These are phyloP conservation scores for Pelecanus crispus DNA, from an alignment of 2,113 vertebrate genomes.

Conservation along the genomic window DNA sequence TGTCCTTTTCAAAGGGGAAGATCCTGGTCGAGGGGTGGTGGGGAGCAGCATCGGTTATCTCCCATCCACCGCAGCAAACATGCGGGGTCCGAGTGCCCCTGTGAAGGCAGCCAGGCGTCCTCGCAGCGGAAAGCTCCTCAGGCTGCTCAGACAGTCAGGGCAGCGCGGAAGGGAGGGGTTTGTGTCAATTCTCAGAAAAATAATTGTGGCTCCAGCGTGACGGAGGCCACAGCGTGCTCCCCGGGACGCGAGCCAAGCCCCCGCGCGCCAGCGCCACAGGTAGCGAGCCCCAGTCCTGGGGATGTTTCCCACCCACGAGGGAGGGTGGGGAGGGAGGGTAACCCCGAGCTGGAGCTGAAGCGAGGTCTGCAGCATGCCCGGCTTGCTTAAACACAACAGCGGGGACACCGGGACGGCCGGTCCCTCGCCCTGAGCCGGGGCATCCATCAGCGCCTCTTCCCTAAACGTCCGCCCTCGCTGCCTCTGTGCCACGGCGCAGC, in stretches of 20 bases:
- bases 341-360: neutral
- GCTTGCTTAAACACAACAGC: neutral
- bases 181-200: neutral
- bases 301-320: rapidly evolving
- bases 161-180: neutral
- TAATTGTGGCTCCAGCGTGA: rapidly evolving
- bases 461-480: rapidly evolving
- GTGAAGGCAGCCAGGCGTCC: rapidly evolving
- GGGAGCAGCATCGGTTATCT: neutral
- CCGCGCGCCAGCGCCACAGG: rapidly evolving
- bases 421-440: neutral
- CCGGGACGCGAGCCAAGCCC: neutral
- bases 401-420: rapidly evolving
- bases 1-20: constrained; percentile 4
- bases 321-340: neutral
- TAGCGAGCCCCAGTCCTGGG: neutral
- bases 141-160: neutral
- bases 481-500: neutral
- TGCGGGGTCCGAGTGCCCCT: neutral
- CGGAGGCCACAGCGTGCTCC: neutral
- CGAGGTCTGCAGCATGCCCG: rapidly evolving
- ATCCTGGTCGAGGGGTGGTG: neutral
- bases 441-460: neutral
- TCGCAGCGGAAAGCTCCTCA: neutral
- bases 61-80: neutral